A percentile compares a stretch with the other conserved stretches of the same genome.
Conservation (phyloP, 2,797 vertebrate genomes). For the Typhlichthys subterraneus region DNA sequence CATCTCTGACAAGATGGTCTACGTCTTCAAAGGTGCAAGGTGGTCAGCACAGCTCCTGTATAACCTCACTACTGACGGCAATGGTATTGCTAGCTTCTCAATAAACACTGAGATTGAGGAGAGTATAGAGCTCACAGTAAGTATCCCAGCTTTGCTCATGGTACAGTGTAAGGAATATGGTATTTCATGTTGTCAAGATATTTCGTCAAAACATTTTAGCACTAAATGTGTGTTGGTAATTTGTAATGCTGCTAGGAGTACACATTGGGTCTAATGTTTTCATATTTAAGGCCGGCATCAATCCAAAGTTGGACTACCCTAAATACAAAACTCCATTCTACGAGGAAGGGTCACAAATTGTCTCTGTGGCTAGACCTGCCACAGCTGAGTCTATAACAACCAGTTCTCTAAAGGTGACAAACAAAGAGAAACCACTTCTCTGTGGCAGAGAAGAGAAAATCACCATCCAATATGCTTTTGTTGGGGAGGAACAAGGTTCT, state of each 20-base stretch:
- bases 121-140: conserved; percentile 41
- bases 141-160: conserved; percentile 3
- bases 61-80: conserved; percentile 65
- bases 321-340: neutral
- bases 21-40: conserved; percentile 46
- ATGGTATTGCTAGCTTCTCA: conserved; percentile 65
- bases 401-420: conserved; percentile 59
- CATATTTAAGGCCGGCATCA: conserved; percentile 31
- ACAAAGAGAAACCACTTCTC: conserved; percentile 27
- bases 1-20: conserved; percentile 45
- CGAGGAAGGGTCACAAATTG: fast-evolving
- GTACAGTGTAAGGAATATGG: neutral
- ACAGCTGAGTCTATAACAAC: conserved; percentile 42
- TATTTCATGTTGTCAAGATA: neutral
- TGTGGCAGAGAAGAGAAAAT: conserved; percentile 55
- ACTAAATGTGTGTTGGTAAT: neutral
- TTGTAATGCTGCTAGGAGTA: neutral
- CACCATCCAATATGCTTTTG: conserved; percentile 55
- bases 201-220: neutral
- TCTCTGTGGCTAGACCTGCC: conserved; percentile 21
- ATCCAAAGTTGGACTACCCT: fast-evolving
- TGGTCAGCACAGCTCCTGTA: conserved; percentile 20
- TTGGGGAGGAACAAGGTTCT: conserved; percentile 46
- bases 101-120: conserved; percentile 9
- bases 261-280: neutral